Conservation (phyloP, 2,888 invertebrate genomes). For the Helleia helle region DNA sequence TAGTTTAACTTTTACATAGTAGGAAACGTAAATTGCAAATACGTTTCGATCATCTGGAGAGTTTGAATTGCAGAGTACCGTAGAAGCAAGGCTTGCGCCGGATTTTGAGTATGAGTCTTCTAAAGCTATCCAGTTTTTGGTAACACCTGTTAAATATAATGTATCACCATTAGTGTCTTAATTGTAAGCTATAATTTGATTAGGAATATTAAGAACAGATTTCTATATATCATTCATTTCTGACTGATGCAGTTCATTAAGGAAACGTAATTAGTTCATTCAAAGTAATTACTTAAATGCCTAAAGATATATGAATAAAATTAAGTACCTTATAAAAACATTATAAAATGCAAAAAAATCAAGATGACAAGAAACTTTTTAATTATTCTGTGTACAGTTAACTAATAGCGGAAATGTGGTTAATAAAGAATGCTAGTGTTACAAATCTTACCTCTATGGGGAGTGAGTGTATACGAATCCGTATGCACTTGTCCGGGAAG, state of each 20-base stretch:
- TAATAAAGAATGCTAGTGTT: too few species aligned
- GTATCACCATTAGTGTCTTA: too few species aligned
- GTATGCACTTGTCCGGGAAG: constrained; percentile 77
- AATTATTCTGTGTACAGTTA: too few species aligned
- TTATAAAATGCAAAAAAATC: too few species aligned
- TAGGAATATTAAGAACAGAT: background rate
- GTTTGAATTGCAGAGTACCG: constrained; percentile 66
- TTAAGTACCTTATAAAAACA: too few species aligned
- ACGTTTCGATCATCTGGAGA: constrained; percentile 86
- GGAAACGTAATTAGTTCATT: too few species aligned
- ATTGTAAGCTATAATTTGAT: too few species aligned
- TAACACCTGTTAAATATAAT: constrained; percentile 78
- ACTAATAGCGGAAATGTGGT: too few species aligned
- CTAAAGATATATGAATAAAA: too few species aligned
- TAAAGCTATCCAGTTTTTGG: constrained; percentile 93
- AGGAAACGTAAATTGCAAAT: constrained; percentile 92
- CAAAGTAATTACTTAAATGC: too few species aligned
- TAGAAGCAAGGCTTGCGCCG: constrained; percentile 76
- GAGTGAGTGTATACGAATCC: constrained; percentile 78
- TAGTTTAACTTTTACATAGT: constrained; percentile 91
- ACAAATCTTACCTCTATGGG: constrained; percentile 68
- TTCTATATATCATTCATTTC: background rate
- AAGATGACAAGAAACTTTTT: too few species aligned
- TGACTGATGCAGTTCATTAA: too few species aligned
- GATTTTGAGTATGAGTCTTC: constrained; percentile 86